phyloP scores from a whole-genome alignment of 2,113 vertebrate species.

The Hydropotes inermis region DNA sequence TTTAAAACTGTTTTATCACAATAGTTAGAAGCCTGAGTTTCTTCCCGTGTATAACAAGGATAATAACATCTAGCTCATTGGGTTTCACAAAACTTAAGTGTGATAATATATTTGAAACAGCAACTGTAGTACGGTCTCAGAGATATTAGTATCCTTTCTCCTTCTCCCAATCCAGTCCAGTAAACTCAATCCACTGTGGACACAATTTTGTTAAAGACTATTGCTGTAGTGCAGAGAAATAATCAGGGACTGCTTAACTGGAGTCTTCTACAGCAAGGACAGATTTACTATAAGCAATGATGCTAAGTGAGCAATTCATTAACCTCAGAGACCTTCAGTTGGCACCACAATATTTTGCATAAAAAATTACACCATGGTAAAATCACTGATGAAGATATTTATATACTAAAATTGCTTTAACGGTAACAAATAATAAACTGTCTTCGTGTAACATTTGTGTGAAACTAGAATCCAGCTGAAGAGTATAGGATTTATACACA shows the following conservation, averaged over 20 bases:
- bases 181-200: background rate
- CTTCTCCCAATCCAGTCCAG: background rate
- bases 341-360: background rate
- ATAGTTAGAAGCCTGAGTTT: background rate
- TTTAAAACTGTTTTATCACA: background rate
- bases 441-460: background rate
- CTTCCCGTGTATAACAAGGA: background rate
- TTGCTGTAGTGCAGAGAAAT: background rate
- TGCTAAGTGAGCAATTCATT: background rate
- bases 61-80: background rate
- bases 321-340: background rate
- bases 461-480: background rate
- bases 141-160: background rate
- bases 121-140: background rate
- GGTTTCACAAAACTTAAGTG: background rate
- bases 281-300: background rate
- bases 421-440: background rate
- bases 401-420: conserved; percentile 7
- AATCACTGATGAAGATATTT: background rate
- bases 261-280: background rate
- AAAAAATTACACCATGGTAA: background rate
- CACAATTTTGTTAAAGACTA: background rate
- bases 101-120: background rate
- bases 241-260: background rate
- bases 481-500: background rate